phyloP scores from a whole-genome alignment of 2,888 invertebrate genomes.

The Branchipolynoe longqiensis region DNA sequence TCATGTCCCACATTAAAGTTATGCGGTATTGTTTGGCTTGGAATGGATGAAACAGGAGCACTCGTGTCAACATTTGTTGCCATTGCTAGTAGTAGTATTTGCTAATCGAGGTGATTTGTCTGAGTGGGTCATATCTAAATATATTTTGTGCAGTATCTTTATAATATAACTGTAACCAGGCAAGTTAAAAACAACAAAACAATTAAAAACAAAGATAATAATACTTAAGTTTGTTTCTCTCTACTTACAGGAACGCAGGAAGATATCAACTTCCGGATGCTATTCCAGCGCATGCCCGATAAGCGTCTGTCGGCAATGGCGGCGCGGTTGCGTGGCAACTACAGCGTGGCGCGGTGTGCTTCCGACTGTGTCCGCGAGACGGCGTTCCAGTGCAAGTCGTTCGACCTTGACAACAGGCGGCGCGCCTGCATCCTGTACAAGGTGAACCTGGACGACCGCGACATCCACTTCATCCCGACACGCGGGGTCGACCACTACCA shows the following conservation, averaged over 20 bases:
- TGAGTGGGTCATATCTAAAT: too few relatives aligned
- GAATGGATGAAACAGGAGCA: too few relatives aligned
- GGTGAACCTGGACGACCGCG: slow-evolving; percentile 74
- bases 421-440: slow-evolving; percentile 74
- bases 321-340: slow-evolving; percentile 70
- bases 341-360: slow-evolving; percentile 74
- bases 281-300: slow-evolving; percentile 73
- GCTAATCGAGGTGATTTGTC: not conserved
- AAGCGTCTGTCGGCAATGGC: slow-evolving; percentile 72
- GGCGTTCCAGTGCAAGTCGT: slow-evolving; percentile 76
- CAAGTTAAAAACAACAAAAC: not conserved
- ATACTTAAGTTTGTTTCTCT: not conserved
- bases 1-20: too few relatives aligned
- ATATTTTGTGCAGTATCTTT: too few relatives aligned
- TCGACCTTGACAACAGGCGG: slow-evolving; percentile 75
- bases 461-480: slow-evolving; percentile 72
- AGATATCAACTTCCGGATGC: slow-evolving; percentile 54
- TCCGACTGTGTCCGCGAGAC: slow-evolving; percentile 57
- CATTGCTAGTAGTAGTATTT: not conserved
- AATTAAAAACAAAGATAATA: not conserved
- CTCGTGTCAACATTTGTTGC: not conserved
- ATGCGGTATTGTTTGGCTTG: too few relatives aligned
- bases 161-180: not conserved
- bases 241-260: not conserved
- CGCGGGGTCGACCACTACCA: slow-evolving; percentile 76